These are phyloP conservation scores for Butorides virescens DNA, from an alignment of 2,113 vertebrate genomes.

Conservation along the genomic window DNA sequence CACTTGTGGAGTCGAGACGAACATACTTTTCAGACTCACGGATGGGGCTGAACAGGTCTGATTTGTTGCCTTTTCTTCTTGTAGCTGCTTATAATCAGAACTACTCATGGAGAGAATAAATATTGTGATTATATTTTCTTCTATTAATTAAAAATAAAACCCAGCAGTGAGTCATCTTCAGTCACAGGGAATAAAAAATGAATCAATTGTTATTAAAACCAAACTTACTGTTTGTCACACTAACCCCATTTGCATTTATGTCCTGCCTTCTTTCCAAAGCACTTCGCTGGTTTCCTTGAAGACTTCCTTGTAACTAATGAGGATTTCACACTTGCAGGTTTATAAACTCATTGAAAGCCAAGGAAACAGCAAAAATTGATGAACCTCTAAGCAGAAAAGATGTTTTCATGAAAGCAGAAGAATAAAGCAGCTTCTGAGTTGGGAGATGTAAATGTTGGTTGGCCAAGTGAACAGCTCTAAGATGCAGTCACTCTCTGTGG, in stretches of 20 bases:
- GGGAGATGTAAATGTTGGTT: background rate
- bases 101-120: background rate
- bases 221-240: background rate
- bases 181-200: background rate
- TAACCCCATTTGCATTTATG: background rate
- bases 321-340: background rate
- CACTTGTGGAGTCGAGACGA: background rate
- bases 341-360: background rate
- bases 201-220: background rate
- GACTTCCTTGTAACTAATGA: background rate
- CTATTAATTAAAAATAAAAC: background rate
- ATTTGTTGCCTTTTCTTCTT: background rate
- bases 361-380: background rate
- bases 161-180: background rate
- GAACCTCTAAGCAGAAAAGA: background rate
- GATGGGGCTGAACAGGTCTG: background rate
- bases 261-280: background rate
- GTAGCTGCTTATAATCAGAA: background rate
- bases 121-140: background rate
- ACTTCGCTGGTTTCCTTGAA: background rate
- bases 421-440: background rate
- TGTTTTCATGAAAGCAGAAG: background rate
- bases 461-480: background rate
- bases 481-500: accelerated
- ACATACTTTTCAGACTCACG: background rate